Conservation (phyloP, 2,888 invertebrate genomes). For the Microctonus aethiopoides region DNA sequence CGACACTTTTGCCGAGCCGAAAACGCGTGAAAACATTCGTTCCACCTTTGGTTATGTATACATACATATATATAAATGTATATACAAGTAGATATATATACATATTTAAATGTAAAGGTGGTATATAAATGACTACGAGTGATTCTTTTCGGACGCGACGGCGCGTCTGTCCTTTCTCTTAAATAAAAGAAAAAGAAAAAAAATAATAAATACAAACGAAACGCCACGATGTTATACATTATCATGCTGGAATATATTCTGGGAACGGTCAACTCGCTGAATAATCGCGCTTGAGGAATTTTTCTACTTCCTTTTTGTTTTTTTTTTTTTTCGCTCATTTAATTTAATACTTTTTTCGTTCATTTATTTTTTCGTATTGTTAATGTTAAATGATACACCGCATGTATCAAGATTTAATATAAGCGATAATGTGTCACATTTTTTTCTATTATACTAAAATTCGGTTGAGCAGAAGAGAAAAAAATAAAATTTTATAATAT, state of each 20-base stretch:
- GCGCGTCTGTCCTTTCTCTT: not conserved
- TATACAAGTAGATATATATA: no score
- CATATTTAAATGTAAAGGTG: no score
- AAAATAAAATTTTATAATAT: no score
- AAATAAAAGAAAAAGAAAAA: not conserved
- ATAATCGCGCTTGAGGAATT: constrained; percentile 28
- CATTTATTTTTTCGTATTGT: not conserved
- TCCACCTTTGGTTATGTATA: constrained; percentile 15
- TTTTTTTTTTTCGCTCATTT: not conserved
- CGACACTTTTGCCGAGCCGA: constrained; percentile 23
- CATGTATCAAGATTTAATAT: no score
- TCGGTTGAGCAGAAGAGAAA: no score
- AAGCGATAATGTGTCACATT: no score
- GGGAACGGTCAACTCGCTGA: constrained; percentile 23
- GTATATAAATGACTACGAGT: not conserved
- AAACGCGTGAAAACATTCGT: constrained; percentile 33
- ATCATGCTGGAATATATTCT: constrained; percentile 26
- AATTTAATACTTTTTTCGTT: no score
- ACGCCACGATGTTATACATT: constrained; percentile 13
- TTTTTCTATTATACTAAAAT: no score
- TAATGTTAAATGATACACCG: no score
- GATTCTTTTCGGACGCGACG: constrained; percentile 8
- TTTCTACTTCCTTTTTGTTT: not conserved
- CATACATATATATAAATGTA: not conserved
- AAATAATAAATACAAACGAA: not conserved